Percentiles rank a stretch among this genome's conserved stretches.
phyloP scores from a whole-genome alignment of 2,797 vertebrate species.

The Coracias cyanogaster region DNA sequence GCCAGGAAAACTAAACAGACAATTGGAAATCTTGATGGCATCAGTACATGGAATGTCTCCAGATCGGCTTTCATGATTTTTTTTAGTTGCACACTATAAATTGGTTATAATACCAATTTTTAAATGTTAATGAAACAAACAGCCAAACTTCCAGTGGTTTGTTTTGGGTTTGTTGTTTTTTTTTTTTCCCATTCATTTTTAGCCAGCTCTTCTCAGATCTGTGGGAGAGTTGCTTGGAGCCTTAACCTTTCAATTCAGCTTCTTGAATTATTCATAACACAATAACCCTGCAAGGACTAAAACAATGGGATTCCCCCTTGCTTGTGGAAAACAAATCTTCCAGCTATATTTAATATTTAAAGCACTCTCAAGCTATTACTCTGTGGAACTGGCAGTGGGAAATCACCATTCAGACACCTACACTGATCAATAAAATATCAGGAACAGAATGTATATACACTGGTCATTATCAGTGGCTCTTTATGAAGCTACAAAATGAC shows the following conservation, averaged over 20 bases:
- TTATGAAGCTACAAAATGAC: conserved; percentile 35
- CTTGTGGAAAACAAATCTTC: conserved; percentile 33
- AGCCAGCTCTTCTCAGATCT: neutral
- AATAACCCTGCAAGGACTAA: neutral
- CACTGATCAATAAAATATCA: conserved; percentile 45
- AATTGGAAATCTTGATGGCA: neutral
- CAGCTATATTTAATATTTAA: conserved; percentile 57
- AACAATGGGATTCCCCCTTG: conserved; percentile 34
- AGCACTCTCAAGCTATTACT: conserved; percentile 21
- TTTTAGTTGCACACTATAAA: neutral
- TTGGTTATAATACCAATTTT: neutral
- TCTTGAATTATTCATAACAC: conserved; percentile 39
- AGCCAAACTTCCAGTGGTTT: neutral
- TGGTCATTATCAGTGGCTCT: neutral
- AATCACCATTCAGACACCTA: neutral
- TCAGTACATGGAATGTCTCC: neutral
- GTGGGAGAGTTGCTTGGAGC: neutral
- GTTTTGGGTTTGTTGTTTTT: neutral
- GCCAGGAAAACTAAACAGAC: neutral
- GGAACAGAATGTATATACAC: neutral
- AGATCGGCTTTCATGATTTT: neutral
- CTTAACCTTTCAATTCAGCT: neutral
- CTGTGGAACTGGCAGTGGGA: neutral
- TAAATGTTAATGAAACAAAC: neutral
- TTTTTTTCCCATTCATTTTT: neutral